A percentile compares a stretch with the other conserved stretches of the same genome.
These are phyloP conservation scores for Cataglyphis albicans DNA, from an alignment of 2,888 invertebrate species.

Conservation along the genomic window DNA sequence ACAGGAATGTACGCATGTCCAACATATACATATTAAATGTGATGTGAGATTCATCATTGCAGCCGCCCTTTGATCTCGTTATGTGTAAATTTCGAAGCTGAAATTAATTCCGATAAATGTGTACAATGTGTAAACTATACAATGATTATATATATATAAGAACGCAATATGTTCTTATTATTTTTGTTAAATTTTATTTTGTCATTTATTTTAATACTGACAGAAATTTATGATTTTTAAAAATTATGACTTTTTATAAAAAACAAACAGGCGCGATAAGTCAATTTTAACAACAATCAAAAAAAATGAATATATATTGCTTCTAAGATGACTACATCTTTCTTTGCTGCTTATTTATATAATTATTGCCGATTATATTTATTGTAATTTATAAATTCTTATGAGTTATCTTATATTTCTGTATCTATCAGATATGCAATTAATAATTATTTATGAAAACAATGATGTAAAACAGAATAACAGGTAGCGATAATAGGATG, in stretches of 20 bases:
- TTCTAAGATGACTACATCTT: not conserved
- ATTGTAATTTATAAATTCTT: not conserved
- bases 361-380: not conserved
- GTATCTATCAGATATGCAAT: not conserved
- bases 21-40: constrained; percentile 6
- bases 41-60: constrained; percentile 5
- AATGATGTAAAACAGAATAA: not conserved
- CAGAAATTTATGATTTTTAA: not conserved
- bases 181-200: not conserved
- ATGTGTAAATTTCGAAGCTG: constrained; percentile 4
- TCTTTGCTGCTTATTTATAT: not conserved
- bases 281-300: not conserved
- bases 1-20: not conserved
- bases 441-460: not conserved
- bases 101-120: not conserved
- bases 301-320: not conserved
- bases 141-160: not conserved
- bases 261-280: not conserved
- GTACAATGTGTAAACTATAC: not conserved
- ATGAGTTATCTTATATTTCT: not conserved
- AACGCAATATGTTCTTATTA: not conserved
- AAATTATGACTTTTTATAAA: not conserved
- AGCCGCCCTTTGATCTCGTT: constrained; percentile 7
- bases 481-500: not conserved
- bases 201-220: not conserved